These are phyloP conservation scores for Agrilus cyanescens DNA, from an alignment of 2,888 invertebrate genomes.

Conservation along the genomic window DNA sequence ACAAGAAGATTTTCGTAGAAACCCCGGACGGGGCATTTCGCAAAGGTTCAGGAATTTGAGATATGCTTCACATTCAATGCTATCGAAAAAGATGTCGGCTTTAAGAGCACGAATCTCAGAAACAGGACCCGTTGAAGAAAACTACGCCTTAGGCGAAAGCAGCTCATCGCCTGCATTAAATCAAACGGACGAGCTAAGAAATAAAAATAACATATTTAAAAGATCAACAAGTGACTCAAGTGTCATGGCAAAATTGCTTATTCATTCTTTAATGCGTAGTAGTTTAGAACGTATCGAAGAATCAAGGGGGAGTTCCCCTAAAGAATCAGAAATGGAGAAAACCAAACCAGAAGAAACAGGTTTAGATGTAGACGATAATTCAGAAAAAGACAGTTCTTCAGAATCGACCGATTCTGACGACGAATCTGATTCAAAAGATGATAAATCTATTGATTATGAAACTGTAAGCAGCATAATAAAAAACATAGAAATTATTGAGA, in stretches of 20 bases:
- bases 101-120: conserved; percentile 45
- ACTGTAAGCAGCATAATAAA: not conserved
- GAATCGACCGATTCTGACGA: conserved; percentile 25
- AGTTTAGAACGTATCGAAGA: conserved; percentile 48
- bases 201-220: conserved; percentile 34
- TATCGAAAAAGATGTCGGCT: conserved; percentile 50
- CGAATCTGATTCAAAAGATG: conserved; percentile 34
- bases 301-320: conserved; percentile 1
- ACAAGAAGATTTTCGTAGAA: conserved; percentile 49
- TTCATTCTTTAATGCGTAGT: conserved; percentile 50
- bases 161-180: conserved; percentile 35
- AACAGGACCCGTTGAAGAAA: conserved; percentile 38
- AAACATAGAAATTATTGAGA: too few species aligned
- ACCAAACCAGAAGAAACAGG: not conserved
- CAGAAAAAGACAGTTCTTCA: conserved; percentile 10
- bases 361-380: conserved; percentile 8
- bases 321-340: not conserved
- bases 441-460: conserved; percentile 1
- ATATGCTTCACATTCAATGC: conserved; percentile 45
- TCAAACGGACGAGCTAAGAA: conserved; percentile 37
- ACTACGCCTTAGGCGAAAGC: conserved; percentile 30
- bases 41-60: conserved; percentile 53
- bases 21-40: conserved; percentile 37
- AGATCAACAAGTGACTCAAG: conserved; percentile 38
- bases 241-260: conserved; percentile 54